These are phyloP conservation scores for Leptopilina clavipes DNA, from an alignment of 1,140 invertebrate species.

Conservation along the genomic window DNA sequence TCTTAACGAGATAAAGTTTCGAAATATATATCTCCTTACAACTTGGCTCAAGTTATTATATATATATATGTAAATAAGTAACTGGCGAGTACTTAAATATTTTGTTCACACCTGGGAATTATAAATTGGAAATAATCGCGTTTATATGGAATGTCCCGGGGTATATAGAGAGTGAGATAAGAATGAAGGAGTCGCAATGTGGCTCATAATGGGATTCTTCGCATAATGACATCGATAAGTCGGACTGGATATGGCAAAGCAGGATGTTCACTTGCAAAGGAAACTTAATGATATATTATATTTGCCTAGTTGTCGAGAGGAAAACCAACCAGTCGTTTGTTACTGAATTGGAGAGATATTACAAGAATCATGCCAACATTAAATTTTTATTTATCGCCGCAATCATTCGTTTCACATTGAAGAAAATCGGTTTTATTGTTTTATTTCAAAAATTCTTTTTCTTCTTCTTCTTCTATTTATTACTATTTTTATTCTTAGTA, in stretches of 20 bases:
- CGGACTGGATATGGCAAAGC: slow-evolving; percentile 23
- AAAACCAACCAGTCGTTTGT: background rate
- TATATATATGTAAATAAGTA: background rate
- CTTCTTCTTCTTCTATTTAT: no score
- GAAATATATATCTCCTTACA: no score
- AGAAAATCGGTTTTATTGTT: no score
- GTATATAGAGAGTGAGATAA: background rate
- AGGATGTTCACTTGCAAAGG: slow-evolving; percentile 17
- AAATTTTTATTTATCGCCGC: background rate
- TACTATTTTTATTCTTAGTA: no score
- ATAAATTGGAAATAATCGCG: slow-evolving; percentile 10
- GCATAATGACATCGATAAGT: slow-evolving; percentile 33
- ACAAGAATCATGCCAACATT: background rate
- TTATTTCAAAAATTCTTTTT: no score
- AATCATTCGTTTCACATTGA: no score
- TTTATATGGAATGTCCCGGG: slow-evolving; percentile 21
- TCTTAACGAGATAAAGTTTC: no score
- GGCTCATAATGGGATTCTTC: slow-evolving; percentile 26
- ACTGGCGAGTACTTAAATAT: background rate
- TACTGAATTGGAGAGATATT: background rate
- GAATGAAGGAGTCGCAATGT: slow-evolving; percentile 21
- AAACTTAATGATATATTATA: slow-evolving; percentile 21
- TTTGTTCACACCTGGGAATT: slow-evolving; percentile 9
- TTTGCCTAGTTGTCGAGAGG: background rate
- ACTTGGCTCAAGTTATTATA: no score